A percentile compares a stretch with the other conserved stretches of the same genome.
Conservation (phyloP, 64 coral and sea anemone genomes). For the Astreopora myriophthalma region DNA sequence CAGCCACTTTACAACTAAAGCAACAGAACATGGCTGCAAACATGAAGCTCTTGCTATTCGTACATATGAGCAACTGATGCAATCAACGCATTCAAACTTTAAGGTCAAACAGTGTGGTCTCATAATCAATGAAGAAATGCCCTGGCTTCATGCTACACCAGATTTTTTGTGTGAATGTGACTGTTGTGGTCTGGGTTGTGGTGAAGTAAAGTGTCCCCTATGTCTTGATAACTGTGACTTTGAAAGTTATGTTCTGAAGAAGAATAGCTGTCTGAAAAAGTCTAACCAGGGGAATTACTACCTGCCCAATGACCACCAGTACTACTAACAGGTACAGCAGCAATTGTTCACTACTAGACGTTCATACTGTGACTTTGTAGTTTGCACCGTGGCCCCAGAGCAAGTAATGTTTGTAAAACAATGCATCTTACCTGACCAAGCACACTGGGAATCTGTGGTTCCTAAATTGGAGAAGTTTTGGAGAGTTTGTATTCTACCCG, state of each 20-base stretch:
- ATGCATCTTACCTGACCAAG: constrained; percentile 14
- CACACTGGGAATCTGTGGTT: constrained; percentile 42
- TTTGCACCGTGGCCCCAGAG: background rate
- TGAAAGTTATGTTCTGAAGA: constrained; percentile 42
- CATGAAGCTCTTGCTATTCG: too few species aligned
- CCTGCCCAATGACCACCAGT: background rate
- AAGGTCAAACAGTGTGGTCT: constrained; percentile 49
- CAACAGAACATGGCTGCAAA: too few species aligned
- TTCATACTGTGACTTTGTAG: background rate
- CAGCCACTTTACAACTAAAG: too few species aligned
- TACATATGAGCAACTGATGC: too few species aligned
- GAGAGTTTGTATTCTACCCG: constrained; percentile 50
- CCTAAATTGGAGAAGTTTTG: constrained; percentile 66
- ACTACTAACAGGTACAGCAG: background rate
- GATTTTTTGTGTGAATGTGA: background rate
- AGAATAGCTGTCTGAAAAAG: background rate
- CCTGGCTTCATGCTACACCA: constrained; percentile 48
- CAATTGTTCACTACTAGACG: background rate
- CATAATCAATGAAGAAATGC: constrained; percentile 42
- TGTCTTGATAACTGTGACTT: constrained; percentile 71
- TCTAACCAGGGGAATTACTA: background rate
- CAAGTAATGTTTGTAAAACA: background rate
- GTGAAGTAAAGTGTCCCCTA: constrained; percentile 72
- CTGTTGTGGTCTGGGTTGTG: constrained; percentile 63
- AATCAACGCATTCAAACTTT: too few species aligned